Percentiles rank a stretch among this genome's conserved stretches.
Evolutionary conservation across 2,797 vertebrate genomes (phyloP).

Genomic region (Otolemur crassicaudatus): DNA sequence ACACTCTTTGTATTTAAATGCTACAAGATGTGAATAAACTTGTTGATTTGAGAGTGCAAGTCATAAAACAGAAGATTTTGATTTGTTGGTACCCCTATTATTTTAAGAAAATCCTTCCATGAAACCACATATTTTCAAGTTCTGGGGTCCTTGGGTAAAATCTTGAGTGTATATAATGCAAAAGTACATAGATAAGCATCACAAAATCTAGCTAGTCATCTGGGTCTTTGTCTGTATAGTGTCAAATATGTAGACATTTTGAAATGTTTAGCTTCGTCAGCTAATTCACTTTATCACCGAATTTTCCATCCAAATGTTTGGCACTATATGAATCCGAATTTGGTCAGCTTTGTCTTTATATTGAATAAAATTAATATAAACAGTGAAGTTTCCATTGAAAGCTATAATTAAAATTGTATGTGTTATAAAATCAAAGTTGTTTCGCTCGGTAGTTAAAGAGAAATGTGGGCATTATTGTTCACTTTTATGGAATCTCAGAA

Average conservation of each 20-base stretch:
- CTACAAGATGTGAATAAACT: conserved; percentile 9
- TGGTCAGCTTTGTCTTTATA: conserved; percentile 4
- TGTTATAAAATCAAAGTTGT: conserved; percentile 8
- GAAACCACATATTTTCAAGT: not conserved
- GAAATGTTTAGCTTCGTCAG: not conserved
- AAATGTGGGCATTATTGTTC: not conserved
- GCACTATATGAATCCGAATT: not conserved
- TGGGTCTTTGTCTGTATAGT: not conserved
- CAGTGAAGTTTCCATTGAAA: not conserved
- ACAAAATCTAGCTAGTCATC: not conserved
- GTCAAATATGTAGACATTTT: conserved; percentile 45
- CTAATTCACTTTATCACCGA: not conserved
- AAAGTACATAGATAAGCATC: conserved; percentile 33
- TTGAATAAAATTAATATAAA: not conserved
- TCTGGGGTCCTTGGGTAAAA: not conserved
- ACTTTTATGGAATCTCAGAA: not conserved
- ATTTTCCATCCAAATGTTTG: conserved; percentile 48
- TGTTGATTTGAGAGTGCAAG: not conserved
- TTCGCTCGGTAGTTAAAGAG: not conserved
- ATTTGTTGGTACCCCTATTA: not conserved
- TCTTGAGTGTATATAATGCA: not conserved
- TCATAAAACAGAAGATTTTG: conserved; percentile 1
- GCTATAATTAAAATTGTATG: not conserved
- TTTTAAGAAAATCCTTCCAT: conserved; percentile 11
- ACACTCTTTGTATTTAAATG: conserved; percentile 31